Base-by-base conservation (phyloP, 1,140 invertebrate species). In the Maniola jurtina region DNA sequence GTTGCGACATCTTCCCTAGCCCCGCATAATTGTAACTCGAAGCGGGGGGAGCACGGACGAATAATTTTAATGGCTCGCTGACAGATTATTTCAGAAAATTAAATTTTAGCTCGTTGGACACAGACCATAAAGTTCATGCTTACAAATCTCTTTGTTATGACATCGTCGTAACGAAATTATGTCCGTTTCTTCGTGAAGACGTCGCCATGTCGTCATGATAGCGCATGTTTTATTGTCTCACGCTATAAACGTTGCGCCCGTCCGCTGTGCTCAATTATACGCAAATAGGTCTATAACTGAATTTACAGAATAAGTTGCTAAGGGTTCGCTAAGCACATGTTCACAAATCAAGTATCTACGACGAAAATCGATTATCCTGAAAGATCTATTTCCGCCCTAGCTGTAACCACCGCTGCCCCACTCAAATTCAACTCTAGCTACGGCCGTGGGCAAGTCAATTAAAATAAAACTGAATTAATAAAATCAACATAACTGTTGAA, bases 91-190 rank as follows among this genome's bases (percentile, higher is more conserved):
- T 86, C 88, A 80, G 85, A 88, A 86, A 90, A 90, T 90, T 90
- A 87, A 90, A 90, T 90, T 90, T 90, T 81, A 87, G 88, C 88
- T 88, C 88, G 85, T 90, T 81, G 86, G 88, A 88, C 85, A 88
- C 88, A 89, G 88, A 81, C 79, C 86, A 89, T 90, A 90, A 90
- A 90, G 78, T 86, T 83, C 81, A 77, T 89, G 88, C 88, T 90
- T 89, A 90, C 88, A 90, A 90, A 90, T 90, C 86, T 90, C 84
- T 90, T 89, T 89, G 86, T 90, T 90, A 90, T 86, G 88, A 86
- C 86, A 89, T 89, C 86, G 86, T 89, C 86, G 86, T 90, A 84
- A 90, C 86, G 72, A 88, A 84, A 89, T 90, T 90, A 90, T 90
- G 88, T 88, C 86, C 86, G 75, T 86, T 86, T 76, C 79, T 77